Base-by-base conservation (phyloP, 2,113 vertebrate genomes). In the Poicephalus gulielmi region DNA sequence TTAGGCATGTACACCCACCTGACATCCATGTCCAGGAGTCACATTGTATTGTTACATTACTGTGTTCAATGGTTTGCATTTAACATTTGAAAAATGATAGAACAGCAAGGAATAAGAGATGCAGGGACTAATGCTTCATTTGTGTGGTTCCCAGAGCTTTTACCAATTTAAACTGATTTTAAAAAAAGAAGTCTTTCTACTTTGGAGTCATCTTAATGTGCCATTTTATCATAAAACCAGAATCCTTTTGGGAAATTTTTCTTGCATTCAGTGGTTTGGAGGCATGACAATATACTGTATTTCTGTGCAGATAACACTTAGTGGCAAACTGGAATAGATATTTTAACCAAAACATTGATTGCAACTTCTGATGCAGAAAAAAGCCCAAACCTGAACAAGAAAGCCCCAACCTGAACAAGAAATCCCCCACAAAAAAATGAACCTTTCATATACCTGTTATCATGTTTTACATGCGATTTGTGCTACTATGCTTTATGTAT, bases 21-120 rank as follows among this genome's bases (percentile, higher is more conserved):
- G n/a, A 80, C 28, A 13, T 68, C 68, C 39, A 22, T 17, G 50
- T 62, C 53, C 66, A 86, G 64, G 63, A 87, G 28, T 88, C 64
- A 41, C 59, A 59, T 33, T 39, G 10, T 47, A 31, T 39, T 86
- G 47, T 47, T 87, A 30, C 50, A 33, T 68, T 84, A 44, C n/a
- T 77, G 31, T 83, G 64, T 69, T 83, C 66, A 76, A 49, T 74
- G 57, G 43, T 75, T 95, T 84, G 60, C 9, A 4, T 71, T 91
- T 68, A 94, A 68, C 25, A 50, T 86, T 91, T 95, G 84, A 76
- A 30, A 82, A 93, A 86, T 53, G 22, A 53, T 41, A 88, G 78
- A 94, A 88, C 53, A 85, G 5, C n/a, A 66, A 70, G 47, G 66
- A 78, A 55, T 55, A 70, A 84, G n/a, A 95, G 46, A 83, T 50